Evolutionary conservation across 2,888 invertebrate species (phyloP).

Genomic region (Sminthurinus aureus): DNA sequence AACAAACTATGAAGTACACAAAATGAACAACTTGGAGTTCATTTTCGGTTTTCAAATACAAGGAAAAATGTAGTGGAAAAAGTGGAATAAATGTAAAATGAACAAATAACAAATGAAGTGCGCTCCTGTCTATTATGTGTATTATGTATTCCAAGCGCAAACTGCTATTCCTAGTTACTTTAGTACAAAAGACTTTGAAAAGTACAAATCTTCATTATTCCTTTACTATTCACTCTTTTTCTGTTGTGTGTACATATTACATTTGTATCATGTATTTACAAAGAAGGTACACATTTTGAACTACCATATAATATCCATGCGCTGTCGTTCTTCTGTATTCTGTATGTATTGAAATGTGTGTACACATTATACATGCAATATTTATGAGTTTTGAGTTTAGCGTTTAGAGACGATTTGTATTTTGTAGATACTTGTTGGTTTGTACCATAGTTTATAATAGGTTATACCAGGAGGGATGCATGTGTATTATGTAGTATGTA

Average conservation of each 20-base stretch:
- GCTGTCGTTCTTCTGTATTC: background rate
- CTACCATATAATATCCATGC: background rate
- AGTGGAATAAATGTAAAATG: background rate
- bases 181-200: background rate
- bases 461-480: too few relatives aligned
- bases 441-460: too few relatives aligned
- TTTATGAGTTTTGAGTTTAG: too few relatives aligned
- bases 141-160: background rate
- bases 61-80: background rate
- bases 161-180: background rate
- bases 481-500: too few relatives aligned
- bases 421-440: too few relatives aligned
- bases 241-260: background rate
- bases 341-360: too few relatives aligned
- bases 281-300: background rate
- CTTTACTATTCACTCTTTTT: background rate
- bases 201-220: slow-evolving; percentile 18
- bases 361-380: too few relatives aligned
- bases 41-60: background rate
- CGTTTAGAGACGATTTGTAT: too few relatives aligned
- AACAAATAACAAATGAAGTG: slow-evolving; percentile 29
- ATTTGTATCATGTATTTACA: too few relatives aligned
- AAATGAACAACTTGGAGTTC: background rate
- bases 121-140: too few relatives aligned
- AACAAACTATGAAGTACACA: background rate